phyloP scores from a whole-genome alignment of 2,888 invertebrate genomes.

The Gandaritis pyraliata region DNA sequence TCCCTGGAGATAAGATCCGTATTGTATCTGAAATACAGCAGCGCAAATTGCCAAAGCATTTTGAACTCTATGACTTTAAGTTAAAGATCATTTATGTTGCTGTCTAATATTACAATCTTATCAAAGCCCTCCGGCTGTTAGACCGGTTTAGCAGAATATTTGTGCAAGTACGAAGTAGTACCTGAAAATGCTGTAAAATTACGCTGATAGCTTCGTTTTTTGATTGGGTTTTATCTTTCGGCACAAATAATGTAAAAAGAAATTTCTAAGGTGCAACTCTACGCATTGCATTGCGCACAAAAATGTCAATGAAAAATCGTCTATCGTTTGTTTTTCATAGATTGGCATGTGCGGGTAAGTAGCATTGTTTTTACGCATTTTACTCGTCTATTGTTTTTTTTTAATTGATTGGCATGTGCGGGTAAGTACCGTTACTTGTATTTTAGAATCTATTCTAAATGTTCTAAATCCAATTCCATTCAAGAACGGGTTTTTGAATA shows the following conservation, averaged over 20 bases:
- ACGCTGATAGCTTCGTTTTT: too few species aligned
- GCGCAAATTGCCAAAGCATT: neutral
- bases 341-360: too few species aligned
- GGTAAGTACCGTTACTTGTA: too few species aligned
- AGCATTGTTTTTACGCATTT: too few species aligned
- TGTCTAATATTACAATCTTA: neutral
- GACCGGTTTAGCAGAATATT: slow-evolving; percentile 6
- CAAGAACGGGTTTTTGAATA: neutral
- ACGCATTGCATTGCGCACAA: too few species aligned
- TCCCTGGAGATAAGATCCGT: slow-evolving; percentile 15
- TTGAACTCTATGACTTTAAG: slow-evolving; percentile 1
- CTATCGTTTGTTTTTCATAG: neutral
- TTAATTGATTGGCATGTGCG: neutral
- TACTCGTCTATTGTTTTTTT: neutral
- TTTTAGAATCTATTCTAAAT: too few species aligned
- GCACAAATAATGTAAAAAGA: too few species aligned
- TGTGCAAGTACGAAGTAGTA: slow-evolving; percentile 16
- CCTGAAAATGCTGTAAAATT: too few species aligned
- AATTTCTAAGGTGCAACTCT: too few species aligned
- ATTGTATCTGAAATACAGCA: neutral
- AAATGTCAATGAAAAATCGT: neutral
- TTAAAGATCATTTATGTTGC: slow-evolving; percentile 3
- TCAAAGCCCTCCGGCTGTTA: neutral
- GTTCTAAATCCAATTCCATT: too few species aligned
- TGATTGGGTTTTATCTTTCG: too few species aligned